Base-by-base conservation (phyloP, 1,140 invertebrate genomes). In the Temnothorax nylanderi region DNA sequence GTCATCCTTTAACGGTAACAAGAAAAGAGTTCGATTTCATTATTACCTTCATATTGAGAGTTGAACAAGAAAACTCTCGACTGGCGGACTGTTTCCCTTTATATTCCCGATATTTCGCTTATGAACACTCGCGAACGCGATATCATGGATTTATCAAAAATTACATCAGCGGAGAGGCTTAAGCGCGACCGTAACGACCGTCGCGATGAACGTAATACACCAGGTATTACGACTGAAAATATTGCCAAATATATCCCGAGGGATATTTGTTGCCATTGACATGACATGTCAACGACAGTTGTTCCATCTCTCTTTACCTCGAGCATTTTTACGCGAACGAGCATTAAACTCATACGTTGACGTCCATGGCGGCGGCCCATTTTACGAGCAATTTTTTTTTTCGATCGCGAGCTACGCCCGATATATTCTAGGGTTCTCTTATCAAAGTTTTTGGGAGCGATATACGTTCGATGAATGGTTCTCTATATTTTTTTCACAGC, bases 21-120 rank as follows among this genome's bases (percentile, higher is more conserved):
- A 84, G 80, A 74, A 84, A 84, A 84, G 80, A 74, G 80, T 84
- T 74, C 80, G 80, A 84, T 84, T 84, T 74, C 80, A 84, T 84
- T 84, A 84, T 84, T 84, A 84, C 67, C 41, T 60, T 74, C 69
- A 62, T 74, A 74, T 84, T 74, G 80, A 72, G 80, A 74, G 54
- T 74, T 34, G 80, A 47, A 60, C 67, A 82, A 84, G 80, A 67
- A 74, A 84, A 60, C 26, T 74, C 65, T 72, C 69, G 56, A 84
- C 71, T 58, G 41, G 37, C 18, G 37, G 16, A 4, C 34, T 41
- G 21, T 34, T 41, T 54, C 1, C 32, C 44, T 72, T 84, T 74
- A 26, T 49, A 60, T 72, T 47, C 13, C 26, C 18, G 44, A 47
- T 47, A 82, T 37, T 75, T 60, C 80, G 41, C 26, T 60, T 32